These are phyloP conservation scores for Agelas oroides DNA, from an alignment of 37 sponge, comb jelly and placozoan genomes.

Conservation along the genomic window DNA sequence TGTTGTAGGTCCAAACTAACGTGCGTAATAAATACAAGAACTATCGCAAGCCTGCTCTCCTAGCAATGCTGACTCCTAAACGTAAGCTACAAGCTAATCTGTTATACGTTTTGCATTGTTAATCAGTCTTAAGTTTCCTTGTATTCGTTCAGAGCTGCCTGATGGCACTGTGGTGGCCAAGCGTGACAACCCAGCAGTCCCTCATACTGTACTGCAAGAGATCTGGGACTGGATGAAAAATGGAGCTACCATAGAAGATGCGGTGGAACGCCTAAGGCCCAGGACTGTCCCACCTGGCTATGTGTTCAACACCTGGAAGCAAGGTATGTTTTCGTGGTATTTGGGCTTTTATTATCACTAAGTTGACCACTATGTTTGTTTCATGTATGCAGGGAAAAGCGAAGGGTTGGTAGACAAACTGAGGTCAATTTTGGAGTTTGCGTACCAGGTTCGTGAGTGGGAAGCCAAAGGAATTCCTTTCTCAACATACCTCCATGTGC, in stretches of 20 bases:
- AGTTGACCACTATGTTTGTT: no score
- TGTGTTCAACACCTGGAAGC: slow-evolving; percentile 24
- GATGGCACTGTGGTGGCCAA: slow-evolving; percentile 27
- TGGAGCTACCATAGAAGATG: slow-evolving; percentile 5
- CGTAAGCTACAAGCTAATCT: not conserved
- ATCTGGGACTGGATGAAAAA: slow-evolving; percentile 13
- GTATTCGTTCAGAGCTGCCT: not conserved
- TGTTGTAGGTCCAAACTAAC: slow-evolving; percentile 20
- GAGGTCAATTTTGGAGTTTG: not conserved
- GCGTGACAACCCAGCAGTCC: slow-evolving; percentile 20
- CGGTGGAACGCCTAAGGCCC: slow-evolving; percentile 1
- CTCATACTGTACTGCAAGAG: not conserved
- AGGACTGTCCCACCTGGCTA: slow-evolving; percentile 52
- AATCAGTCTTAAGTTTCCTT: not conserved
- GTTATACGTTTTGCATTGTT: not conserved
- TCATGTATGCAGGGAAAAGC: not conserved
- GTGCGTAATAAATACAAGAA: slow-evolving; percentile 12
- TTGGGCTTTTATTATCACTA: not conserved
- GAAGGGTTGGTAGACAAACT: slow-evolving; percentile 2
- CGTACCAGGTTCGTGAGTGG: not conserved
- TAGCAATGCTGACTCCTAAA: slow-evolving; percentile 2
- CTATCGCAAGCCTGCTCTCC: not conserved
- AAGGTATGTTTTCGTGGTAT: slow-evolving; percentile 2
- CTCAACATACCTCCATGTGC: not conserved
- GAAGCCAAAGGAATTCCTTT: slow-evolving; percentile 14